Evolutionary conservation across 2,113 vertebrate species (phyloP), one percentile per base, ranked within the genome.

Genomic region (Apeltes quadracus): DNA sequence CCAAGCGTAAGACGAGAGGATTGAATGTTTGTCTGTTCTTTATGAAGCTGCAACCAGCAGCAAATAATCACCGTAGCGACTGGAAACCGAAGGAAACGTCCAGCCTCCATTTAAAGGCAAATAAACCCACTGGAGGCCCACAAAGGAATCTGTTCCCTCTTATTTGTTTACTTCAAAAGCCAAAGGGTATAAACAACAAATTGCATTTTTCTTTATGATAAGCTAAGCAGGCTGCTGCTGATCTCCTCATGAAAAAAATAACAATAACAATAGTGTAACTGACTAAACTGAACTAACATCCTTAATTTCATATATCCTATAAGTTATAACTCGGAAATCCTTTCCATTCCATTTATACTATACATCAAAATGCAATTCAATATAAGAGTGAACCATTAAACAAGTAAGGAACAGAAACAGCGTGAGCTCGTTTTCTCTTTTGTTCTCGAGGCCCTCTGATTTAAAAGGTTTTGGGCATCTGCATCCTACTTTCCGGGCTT

Each of bases 361-460:
- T 32, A 23, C 12, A 36, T 69, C 12, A 56, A n/a, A 22, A 55
- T 41, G 16, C 20, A 43, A 67, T 41, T 56, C 25, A 70, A 25
- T 54, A 2, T 32, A 50, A 63, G 59, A 51, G 10, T n/a, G n/a
- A n/a, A n/a, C n/a, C n/a, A n/a, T n/a, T n/a, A n/a, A n/a, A 46
- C 2, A 1, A 32, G 7, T 3, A 43, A 15, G 25, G 51, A 51
- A 18, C 15, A 14, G 48, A 74, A 59, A 55, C 29, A 43, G 46
- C 29, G 65, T 58, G 27, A 16, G 12, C 18, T 70, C 23, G 9
- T 36, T 44, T 3, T 29, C 4, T 27, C 7, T 27, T 7, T 48
- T 72, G 48, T 55, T 61, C 23, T 61, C 25, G 70, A 73, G 61
- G 62, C 69, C 73, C 36, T 57, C 4, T 6, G 12, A 23, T 32